Evolutionary conservation across 1,140 invertebrate species (phyloP).

Genomic region (Zaprionus gabonicus): DNA sequence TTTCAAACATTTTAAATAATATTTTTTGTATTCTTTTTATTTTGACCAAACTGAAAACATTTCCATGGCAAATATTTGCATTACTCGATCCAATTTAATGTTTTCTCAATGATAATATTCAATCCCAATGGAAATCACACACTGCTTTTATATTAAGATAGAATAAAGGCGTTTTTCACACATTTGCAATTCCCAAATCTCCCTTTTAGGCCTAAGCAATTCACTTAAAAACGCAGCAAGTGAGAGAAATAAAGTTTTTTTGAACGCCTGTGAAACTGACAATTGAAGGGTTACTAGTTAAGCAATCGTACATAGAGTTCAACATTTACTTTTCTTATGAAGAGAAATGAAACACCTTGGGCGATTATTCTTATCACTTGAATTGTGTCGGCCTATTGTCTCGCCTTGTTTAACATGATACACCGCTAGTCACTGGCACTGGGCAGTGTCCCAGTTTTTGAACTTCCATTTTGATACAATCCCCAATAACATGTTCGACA

Average conservation of each 20-base stretch:
- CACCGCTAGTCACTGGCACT: constrained; percentile 24
- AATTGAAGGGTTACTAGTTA: constrained; percentile 41
- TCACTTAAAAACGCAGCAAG: constrained; percentile 49
- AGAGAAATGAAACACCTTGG: constrained; percentile 53
- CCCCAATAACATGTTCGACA: constrained; percentile 66
- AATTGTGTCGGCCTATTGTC: constrained; percentile 39
- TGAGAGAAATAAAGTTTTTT: constrained; percentile 54
- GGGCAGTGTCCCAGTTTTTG: neutral
- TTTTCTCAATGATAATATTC: constrained; percentile 2
- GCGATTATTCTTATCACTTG: constrained; percentile 80
- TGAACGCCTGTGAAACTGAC: constrained; percentile 42
- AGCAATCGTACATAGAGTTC: constrained; percentile 17
- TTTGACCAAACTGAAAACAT: neutral
- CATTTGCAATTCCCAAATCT: constrained; percentile 33
- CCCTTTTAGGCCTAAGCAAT: constrained; percentile 39
- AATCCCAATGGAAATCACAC: neutral
- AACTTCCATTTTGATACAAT: constrained; percentile 21
- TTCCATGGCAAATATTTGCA: neutral
- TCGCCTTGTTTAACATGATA: constrained; percentile 35
- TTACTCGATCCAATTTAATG: neutral
- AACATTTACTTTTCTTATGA: neutral
- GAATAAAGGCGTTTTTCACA: constrained; percentile 1
- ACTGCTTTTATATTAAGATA: neutral
- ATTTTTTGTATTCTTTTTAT: neutral
- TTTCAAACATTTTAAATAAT: neutral